Conservation (phyloP, 2,888 invertebrate species). For the Eurytoma californica region DNA sequence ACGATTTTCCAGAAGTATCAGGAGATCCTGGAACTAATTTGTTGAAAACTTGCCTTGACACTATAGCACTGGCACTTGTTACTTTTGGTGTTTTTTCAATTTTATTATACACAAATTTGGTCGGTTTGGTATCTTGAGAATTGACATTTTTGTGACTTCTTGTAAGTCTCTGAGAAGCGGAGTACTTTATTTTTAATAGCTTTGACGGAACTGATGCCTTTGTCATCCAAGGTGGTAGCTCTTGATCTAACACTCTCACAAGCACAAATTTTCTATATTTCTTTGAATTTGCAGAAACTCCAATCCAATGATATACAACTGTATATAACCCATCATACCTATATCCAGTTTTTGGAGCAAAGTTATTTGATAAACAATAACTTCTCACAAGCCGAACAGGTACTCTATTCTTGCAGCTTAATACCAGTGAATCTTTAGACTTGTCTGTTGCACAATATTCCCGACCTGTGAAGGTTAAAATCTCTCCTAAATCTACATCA, state of each 20-base stretch:
- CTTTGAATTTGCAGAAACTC: slow-evolving; percentile 58
- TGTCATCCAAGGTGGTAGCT: slow-evolving; percentile 61
- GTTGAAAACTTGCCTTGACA: slow-evolving; percentile 63
- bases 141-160: slow-evolving; percentile 45
- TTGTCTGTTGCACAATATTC: slow-evolving; percentile 55
- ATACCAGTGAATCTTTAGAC: slow-evolving; percentile 62
- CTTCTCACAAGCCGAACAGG: slow-evolving; percentile 70
- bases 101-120: slow-evolving; percentile 46
- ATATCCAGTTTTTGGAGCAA: slow-evolving; percentile 71
- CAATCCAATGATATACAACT: slow-evolving; percentile 68
- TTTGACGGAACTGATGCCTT: slow-evolving; percentile 11
- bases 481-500: slow-evolving; percentile 69
- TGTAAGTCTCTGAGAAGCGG: slow-evolving; percentile 30
- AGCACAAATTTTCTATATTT: slow-evolving; percentile 69
- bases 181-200: slow-evolving; percentile 29
- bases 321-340: slow-evolving; percentile 71
- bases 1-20: slow-evolving; percentile 44
- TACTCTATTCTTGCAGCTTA: slow-evolving; percentile 66
- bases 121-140: slow-evolving; percentile 34
- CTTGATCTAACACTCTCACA: slow-evolving; percentile 64
- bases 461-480: slow-evolving; percentile 67
- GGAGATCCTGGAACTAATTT: slow-evolving; percentile 55
- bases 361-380: slow-evolving; percentile 67
- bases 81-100: slow-evolving; percentile 50
- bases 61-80: slow-evolving; percentile 59